Conservation (phyloP, 1,140 invertebrate species). For the Neotoxoptera formosana region DNA sequence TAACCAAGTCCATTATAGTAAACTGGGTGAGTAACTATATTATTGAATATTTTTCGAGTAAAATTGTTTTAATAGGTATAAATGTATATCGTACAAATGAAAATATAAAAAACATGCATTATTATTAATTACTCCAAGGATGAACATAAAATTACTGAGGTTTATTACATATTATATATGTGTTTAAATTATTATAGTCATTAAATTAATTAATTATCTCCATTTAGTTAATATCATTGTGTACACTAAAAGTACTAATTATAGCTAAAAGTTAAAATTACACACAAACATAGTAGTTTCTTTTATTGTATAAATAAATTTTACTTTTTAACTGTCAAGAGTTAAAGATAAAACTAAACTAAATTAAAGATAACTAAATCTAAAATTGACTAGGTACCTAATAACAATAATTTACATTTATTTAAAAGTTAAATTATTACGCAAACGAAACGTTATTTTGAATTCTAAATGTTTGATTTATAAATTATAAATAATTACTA, state of each 20-base stretch:
- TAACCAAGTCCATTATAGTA: neutral
- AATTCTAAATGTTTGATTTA: neutral
- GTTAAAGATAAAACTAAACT: neutral
- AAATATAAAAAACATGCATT: neutral
- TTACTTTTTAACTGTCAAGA: neutral
- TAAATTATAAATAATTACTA: neutral
- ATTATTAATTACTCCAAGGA: neutral
- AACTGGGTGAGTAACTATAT: neutral
- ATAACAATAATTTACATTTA: neutral
- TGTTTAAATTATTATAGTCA: neutral
- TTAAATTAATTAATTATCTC: slow-evolving; percentile 2
- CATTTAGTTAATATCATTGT: neutral
- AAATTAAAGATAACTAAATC: neutral
- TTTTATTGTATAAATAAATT: slow-evolving; percentile 2
- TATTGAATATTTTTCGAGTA: neutral
- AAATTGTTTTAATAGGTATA: neutral
- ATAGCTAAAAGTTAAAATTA: slow-evolving; percentile 2
- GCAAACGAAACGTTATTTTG: neutral
- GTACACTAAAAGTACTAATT: neutral
- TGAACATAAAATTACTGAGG: neutral
- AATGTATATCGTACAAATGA: neutral
- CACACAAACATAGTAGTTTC: neutral
- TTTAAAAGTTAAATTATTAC: neutral
- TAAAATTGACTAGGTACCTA: neutral
- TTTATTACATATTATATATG: neutral